phyloP scores from a whole-genome alignment of 2,888 invertebrate species.

The Ormyrus rosae region DNA sequence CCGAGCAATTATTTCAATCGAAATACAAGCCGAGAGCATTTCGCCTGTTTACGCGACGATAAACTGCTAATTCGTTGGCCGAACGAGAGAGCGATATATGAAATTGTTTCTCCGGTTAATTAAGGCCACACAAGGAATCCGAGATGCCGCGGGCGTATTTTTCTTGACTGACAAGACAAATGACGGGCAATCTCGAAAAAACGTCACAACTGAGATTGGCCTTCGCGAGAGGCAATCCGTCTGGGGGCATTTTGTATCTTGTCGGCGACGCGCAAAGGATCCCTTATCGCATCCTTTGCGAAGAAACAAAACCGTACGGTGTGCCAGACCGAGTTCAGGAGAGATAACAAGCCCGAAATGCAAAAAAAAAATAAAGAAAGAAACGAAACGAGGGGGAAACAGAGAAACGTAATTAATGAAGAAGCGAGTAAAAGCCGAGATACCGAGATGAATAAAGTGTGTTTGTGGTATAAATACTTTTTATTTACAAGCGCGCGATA shows the following conservation, averaged over 20 bases:
- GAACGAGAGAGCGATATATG: background rate
- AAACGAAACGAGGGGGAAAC: background rate
- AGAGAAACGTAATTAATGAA: slow-evolving; percentile 20
- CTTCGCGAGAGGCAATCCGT: slow-evolving; percentile 22
- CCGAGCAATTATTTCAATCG: no score
- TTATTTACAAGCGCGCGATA: no score
- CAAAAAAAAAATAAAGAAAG: background rate
- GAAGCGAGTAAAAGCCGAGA: background rate
- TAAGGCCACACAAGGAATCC: background rate
- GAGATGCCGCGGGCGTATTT: background rate
- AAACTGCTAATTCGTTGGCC: no score
- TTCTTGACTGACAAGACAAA: slow-evolving; percentile 16
- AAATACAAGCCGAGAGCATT: no score
- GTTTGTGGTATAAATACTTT: no score
- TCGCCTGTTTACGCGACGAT: no score
- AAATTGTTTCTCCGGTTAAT: slow-evolving; percentile 16
- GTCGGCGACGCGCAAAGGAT: slow-evolving; percentile 41
- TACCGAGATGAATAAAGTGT: slow-evolving; percentile 2
- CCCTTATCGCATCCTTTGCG: slow-evolving; percentile 38
- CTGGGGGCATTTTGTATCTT: slow-evolving; percentile 32
- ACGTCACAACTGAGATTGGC: slow-evolving; percentile 14
- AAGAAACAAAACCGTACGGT: slow-evolving; percentile 32
- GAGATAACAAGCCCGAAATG: slow-evolving; percentile 17
- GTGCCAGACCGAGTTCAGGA: slow-evolving; percentile 6
- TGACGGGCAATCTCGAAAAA: background rate